These are phyloP conservation scores for Polypterus bichir DNA, from an alignment of 2,113 vertebrate species.

Conservation along the genomic window DNA sequence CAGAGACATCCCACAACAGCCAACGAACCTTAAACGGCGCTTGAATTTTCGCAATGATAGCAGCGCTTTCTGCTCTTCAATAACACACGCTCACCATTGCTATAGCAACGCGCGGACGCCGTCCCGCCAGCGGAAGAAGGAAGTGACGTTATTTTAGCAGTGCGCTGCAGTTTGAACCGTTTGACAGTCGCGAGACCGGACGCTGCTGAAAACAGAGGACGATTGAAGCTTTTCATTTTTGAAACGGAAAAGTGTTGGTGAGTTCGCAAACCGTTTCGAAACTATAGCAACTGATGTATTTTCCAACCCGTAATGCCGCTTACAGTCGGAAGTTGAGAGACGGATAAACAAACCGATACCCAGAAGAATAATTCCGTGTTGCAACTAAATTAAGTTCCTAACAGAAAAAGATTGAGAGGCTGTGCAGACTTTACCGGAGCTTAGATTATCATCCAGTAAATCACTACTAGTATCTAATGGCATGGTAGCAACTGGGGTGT, in stretches of 20 bases:
- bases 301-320: background rate
- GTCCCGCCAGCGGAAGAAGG: conserved; percentile 27
- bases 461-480: no score
- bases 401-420: no score
- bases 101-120: conserved; percentile 24
- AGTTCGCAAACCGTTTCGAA: background rate
- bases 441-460: no score
- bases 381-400: no score
- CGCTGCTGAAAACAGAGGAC: background rate
- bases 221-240: background rate
- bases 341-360: background rate
- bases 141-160: conserved; percentile 27
- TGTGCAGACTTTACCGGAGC: no score
- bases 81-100: conserved; percentile 14
- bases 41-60: no score
- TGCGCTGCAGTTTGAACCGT: conserved; percentile 34
- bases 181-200: conserved; percentile 20
- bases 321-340: no score
- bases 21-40: no score
- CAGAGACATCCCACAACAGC: no score
- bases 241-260: background rate
- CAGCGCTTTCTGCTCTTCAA: no score
- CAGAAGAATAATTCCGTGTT: background rate
- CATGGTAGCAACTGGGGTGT: no score
- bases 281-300: background rate